These are phyloP conservation scores for Aporophyla nigra DNA, from an alignment of 2,888 invertebrate species.

Conservation along the genomic window DNA sequence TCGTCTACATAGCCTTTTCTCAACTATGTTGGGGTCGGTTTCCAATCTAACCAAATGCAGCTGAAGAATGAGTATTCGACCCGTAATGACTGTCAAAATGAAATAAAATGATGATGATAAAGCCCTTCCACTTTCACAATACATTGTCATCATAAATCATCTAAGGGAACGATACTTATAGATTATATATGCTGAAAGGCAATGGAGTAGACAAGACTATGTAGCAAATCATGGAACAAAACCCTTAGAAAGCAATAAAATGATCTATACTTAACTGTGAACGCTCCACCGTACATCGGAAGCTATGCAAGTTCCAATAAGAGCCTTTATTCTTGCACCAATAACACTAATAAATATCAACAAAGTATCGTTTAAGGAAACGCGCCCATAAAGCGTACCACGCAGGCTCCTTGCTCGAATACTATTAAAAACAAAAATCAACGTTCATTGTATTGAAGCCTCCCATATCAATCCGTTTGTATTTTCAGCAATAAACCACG, in stretches of 20 bases:
- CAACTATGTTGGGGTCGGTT: no score
- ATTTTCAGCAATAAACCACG: conserved; percentile 74
- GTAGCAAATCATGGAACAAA: neutral
- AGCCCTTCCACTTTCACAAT: neutral
- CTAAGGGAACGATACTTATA: neutral
- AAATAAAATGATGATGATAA: no score
- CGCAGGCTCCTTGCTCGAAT: conserved; percentile 8
- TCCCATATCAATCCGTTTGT: conserved; percentile 65
- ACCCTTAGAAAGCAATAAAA: conserved; percentile 7
- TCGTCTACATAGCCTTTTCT: no score
- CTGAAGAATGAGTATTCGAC: no score
- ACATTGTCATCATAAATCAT: neutral
- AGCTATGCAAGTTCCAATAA: conserved; percentile 24
- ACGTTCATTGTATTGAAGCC: conserved; percentile 55
- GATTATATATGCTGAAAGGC: neutral
- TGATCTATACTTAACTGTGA: conserved; percentile 10
- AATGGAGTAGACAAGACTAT: neutral
- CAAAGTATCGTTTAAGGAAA: conserved; percentile 49
- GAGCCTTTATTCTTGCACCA: conserved; percentile 36
- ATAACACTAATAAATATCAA: conserved; percentile 42
- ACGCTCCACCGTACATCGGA: neutral
- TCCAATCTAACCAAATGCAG: no score
- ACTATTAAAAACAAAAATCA: conserved; percentile 61
- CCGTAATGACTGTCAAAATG: no score
- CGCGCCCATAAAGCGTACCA: conserved; percentile 33